These are phyloP conservation scores for Centrocercus urophasianus DNA, from an alignment of 2,113 vertebrate species.

Conservation along the genomic window DNA sequence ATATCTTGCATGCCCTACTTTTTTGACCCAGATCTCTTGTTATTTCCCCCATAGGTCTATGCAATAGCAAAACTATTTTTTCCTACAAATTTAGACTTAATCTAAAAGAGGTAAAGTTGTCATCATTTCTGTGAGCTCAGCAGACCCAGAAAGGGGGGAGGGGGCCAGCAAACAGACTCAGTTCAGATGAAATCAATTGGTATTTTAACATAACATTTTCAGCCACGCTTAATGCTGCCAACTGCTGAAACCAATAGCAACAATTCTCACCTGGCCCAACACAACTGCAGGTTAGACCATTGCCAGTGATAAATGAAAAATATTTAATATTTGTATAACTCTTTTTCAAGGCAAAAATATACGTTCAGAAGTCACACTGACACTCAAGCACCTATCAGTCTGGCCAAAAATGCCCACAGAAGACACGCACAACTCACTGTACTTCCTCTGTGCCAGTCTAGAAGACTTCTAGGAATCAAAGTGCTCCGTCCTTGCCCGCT, in stretches of 20 bases:
- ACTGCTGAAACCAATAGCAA: neutral
- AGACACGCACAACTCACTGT: constrained; percentile 13
- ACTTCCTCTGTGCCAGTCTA: neutral
- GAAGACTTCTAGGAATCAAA: constrained; percentile 19
- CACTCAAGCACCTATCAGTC: neutral
- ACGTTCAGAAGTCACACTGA: constrained; percentile 41
- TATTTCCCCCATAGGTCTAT: constrained; percentile 18
- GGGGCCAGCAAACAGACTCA: neutral
- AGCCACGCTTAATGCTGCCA: neutral
- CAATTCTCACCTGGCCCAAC: neutral
- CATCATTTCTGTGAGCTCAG: neutral
- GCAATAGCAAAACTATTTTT: constrained; percentile 39
- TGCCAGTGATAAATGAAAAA: constrained; percentile 10
- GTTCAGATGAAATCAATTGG: neutral
- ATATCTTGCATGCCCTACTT: constrained; percentile 55
- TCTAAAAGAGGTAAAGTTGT: constrained; percentile 16
- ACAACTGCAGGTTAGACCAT: neutral
- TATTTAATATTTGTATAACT: neutral
- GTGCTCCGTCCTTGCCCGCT: neutral
- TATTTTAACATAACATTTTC: constrained; percentile 3
- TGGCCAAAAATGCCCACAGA: neutral
- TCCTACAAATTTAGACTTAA: constrained; percentile 30
- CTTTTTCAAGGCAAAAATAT: constrained; percentile 17
- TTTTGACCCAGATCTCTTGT: constrained; percentile 61
- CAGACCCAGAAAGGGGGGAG: neutral